Conservation (phyloP, 2,888 invertebrate genomes). For the Microctonus brassicae region DNA sequence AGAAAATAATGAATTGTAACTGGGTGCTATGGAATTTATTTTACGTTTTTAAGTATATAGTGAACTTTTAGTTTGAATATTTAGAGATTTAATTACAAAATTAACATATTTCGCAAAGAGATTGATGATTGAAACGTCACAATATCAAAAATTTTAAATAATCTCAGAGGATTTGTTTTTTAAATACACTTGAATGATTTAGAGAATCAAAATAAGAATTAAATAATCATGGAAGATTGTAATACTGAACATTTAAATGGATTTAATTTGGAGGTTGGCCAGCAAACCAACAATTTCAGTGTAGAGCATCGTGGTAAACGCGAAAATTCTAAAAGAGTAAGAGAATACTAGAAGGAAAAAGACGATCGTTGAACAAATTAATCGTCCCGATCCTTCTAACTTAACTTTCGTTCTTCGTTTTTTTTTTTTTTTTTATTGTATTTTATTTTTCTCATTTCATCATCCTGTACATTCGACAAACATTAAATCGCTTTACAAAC, state of each 20-base stretch:
- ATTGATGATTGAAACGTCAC: background rate
- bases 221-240: background rate
- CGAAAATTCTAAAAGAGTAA: conserved; percentile 17
- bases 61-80: background rate
- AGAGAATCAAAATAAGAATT: background rate
- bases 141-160: background rate
- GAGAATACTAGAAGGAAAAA: conserved; percentile 48
- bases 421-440: no score
- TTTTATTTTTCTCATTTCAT: background rate
- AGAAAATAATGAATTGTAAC: background rate
- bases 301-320: conserved; percentile 9
- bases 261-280: conserved; percentile 54
- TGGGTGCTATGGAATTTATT: background rate
- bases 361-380: conserved; percentile 52
- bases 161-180: background rate
- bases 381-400: conserved; percentile 42
- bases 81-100: background rate
- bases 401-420: background rate
- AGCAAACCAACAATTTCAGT: conserved; percentile 29
- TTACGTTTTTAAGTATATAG: no score
- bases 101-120: background rate
- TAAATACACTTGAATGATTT: background rate
- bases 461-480: background rate
- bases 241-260: conserved; percentile 42
- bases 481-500: background rate